Evolutionary conservation across 1,140 invertebrate genomes (phyloP).

Genomic region (Helicorthomorpha holstii): DNA sequence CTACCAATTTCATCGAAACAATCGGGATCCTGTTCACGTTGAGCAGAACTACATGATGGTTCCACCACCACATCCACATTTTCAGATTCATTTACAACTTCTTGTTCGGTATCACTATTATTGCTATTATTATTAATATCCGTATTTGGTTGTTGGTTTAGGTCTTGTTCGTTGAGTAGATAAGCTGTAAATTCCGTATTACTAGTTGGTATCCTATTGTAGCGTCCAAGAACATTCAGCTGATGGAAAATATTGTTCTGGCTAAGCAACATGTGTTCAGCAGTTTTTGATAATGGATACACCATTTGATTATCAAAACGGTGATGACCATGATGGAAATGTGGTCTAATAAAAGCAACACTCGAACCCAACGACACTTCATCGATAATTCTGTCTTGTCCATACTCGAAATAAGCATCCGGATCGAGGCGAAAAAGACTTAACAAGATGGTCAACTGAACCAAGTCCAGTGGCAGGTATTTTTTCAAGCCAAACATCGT

Average conservation of each 20-base stretch:
- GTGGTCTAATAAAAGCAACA: conserved; percentile 26
- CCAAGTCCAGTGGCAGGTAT: conserved; percentile 52
- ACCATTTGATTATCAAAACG: conserved; percentile 26
- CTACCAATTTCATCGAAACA: no score
- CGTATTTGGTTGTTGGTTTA: no score
- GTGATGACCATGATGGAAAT: conserved; percentile 23
- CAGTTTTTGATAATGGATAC: conserved; percentile 49
- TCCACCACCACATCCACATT: no score
- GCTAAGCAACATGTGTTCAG: conserved; percentile 50
- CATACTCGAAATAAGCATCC: conserved; percentile 41
- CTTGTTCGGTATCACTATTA: no score
- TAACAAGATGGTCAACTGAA: conserved; percentile 56
- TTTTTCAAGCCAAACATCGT: conserved; percentile 61
- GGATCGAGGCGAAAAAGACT: conserved; percentile 56
- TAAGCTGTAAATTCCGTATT: conserved; percentile 32
- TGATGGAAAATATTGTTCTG: conserved; percentile 56
- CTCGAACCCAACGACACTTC: conserved; percentile 24
- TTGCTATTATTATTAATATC: no score
- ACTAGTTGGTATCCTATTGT: conserved; percentile 23
- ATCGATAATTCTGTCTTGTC: conserved; percentile 21
- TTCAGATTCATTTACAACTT: no score
- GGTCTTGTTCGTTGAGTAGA: conserved; percentile 30
- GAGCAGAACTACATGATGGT: no score
- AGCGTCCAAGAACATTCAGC: conserved; percentile 45
- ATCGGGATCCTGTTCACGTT: no score